Conservation (phyloP, 2,888 invertebrate species). For the Subacronicta megacephala region DNA sequence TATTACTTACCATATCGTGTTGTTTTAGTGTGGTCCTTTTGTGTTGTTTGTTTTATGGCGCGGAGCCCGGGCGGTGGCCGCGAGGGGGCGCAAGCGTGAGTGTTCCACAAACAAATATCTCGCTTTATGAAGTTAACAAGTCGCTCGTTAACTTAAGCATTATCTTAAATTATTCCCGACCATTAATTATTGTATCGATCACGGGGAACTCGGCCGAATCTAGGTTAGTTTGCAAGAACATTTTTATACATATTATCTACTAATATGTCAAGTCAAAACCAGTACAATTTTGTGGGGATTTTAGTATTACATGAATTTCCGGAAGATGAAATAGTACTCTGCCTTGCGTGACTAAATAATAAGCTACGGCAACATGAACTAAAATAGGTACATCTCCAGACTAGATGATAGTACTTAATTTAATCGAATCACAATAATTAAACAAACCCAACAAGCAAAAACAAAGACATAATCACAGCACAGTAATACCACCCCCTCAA, state of each 20-base stretch:
- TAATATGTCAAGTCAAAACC: background rate
- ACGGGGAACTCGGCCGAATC: slow-evolving; percentile 1
- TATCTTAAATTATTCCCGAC: background rate
- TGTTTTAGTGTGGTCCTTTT: background rate
- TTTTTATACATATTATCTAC: too few relatives aligned
- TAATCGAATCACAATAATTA: too few relatives aligned
- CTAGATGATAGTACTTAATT: too few relatives aligned
- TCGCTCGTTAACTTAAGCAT: slow-evolving; percentile 2
- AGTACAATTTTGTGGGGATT: too few relatives aligned
- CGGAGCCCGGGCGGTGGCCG: background rate
- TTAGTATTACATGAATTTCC: too few relatives aligned
- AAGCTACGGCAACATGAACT: too few relatives aligned
- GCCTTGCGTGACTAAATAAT: too few relatives aligned
- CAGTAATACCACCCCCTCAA: background rate
- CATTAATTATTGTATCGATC: slow-evolving; percentile 9
- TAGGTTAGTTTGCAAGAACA: background rate
- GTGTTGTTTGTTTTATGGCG: background rate
- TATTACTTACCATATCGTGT: background rate
- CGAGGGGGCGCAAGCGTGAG: too few relatives aligned
- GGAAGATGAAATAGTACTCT: too few relatives aligned
- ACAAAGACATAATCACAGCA: background rate
- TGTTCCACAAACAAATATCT: slow-evolving; percentile 9
- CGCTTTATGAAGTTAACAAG: slow-evolving; percentile 12
- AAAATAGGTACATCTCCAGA: too few relatives aligned
- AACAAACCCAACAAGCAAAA: background rate